Evolutionary conservation across 1,140 invertebrate genomes (phyloP).

Genomic region (Glomeris maerens): DNA sequence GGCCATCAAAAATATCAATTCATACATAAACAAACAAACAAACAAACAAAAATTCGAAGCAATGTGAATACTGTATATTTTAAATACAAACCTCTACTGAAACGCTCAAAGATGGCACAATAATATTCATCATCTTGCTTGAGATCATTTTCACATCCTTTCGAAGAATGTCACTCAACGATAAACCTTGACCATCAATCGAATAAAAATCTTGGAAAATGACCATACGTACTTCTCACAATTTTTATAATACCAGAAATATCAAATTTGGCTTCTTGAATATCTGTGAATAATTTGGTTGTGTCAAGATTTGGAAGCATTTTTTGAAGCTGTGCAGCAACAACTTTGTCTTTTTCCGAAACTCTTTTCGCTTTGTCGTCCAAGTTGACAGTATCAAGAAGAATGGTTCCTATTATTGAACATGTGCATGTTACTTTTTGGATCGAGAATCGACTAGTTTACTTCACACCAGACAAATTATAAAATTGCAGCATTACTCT

Average conservation of each 20-base stretch:
- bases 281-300: constrained; percentile 7
- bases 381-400: constrained; percentile 16
- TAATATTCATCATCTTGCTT: constrained; percentile 4
- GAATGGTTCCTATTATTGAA: constrained; percentile 13
- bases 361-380: constrained; percentile 13
- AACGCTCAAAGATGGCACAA: constrained; percentile 11
- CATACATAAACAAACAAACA: too few relatives aligned
- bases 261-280: constrained; percentile 15
- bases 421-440: too few relatives aligned
- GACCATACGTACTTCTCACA: too few relatives aligned
- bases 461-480: background rate
- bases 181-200: too few relatives aligned
- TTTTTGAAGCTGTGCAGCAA: constrained; percentile 5
- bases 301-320: constrained; percentile 4
- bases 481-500: constrained; percentile 12
- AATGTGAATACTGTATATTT: background rate
- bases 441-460: background rate
- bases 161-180: constrained; percentile 7
- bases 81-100: background rate
- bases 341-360: constrained; percentile 14
- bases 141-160: constrained; percentile 14
- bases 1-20: too few relatives aligned
- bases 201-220: too few relatives aligned
- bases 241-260: constrained; percentile 8
- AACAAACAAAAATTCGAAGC: background rate